Evolutionary conservation across 2,797 vertebrate species (phyloP).

Genomic region (Neosilurus mollespiculum): DNA sequence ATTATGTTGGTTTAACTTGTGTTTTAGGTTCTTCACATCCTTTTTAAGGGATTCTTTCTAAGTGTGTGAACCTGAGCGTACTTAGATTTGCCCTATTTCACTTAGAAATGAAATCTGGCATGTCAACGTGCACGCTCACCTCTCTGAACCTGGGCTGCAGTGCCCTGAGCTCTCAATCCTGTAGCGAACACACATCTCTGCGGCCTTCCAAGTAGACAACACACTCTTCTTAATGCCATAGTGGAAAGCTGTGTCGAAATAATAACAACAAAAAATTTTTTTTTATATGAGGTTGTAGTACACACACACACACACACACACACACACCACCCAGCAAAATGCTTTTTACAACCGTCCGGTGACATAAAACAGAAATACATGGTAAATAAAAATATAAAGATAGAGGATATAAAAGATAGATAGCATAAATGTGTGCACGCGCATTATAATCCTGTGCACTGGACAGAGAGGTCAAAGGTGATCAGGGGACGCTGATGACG

Average conservation of each 20-base stretch:
- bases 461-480: too few relatives aligned
- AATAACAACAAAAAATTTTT: background rate
- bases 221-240: constrained; percentile 74
- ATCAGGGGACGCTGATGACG: too few relatives aligned
- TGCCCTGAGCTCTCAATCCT: constrained; percentile 68
- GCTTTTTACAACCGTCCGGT: too few relatives aligned
- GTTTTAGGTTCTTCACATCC: background rate
- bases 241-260: background rate
- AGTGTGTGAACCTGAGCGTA: background rate
- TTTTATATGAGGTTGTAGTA: background rate
- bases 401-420: too few relatives aligned
- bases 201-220: constrained; percentile 64
- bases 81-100: background rate
- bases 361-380: too few relatives aligned
- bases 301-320: too few relatives aligned
- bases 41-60: background rate
- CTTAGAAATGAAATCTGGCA: background rate
- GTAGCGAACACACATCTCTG: constrained; percentile 62
- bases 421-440: too few relatives aligned
- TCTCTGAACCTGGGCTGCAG: constrained; percentile 55
- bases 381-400: too few relatives aligned
- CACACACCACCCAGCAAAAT: too few relatives aligned
- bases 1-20: background rate
- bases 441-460: too few relatives aligned
- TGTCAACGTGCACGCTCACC: constrained; percentile 50